Base-by-base conservation (phyloP, 2,797 vertebrate genomes). In the Poecilia gillii region DNA sequence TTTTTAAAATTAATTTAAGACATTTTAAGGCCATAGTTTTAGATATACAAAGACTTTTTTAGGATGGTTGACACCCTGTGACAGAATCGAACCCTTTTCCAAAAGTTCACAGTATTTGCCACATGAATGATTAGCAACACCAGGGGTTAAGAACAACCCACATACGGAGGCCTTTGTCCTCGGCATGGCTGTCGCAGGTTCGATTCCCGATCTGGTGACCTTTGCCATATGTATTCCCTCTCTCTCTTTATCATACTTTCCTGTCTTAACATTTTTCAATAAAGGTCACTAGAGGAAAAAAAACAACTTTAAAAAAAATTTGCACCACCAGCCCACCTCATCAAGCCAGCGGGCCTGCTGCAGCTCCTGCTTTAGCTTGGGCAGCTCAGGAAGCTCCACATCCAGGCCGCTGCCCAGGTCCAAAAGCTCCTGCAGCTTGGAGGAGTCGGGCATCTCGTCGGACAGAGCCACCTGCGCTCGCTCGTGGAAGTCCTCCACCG, bases 281-380 rank as follows among this genome's bases (percentile, higher is more conserved):
- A 53, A 23, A 25, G 20, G 23, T 53, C 51, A 9, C 51, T 25
- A 25, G 23, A 25, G 51, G 23, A 9, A 25, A 53, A 45, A 45
- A 53, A 53, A 53, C 23, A 25, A 53, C 51, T 3, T 53, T 25
- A 53, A 53, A 53, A 62, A 16, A 14, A 16, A 62, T 16, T 6
- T 6, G 28, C 53, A 62, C 11, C n/a, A 1, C 5, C 23, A 18
- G 3, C 82, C 33, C 46, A 95, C 94, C 95, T 99, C 98, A 76
- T 99, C 99, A 20, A 99, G 95, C 98, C 99, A 99, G 73, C 98
- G 97, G 0, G 98, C 99, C 93, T 99, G 99, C 90, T 98, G 97
- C 47, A 99, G 95, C 77, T 99, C 98, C 88, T 99, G 99, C 83
- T 99, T 99, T 55, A 99, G 93, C 11, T 97, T 95, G 0, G 99